Base-by-base conservation (phyloP, 2,888 invertebrate genomes). In the Cantharis nigra region DNA sequence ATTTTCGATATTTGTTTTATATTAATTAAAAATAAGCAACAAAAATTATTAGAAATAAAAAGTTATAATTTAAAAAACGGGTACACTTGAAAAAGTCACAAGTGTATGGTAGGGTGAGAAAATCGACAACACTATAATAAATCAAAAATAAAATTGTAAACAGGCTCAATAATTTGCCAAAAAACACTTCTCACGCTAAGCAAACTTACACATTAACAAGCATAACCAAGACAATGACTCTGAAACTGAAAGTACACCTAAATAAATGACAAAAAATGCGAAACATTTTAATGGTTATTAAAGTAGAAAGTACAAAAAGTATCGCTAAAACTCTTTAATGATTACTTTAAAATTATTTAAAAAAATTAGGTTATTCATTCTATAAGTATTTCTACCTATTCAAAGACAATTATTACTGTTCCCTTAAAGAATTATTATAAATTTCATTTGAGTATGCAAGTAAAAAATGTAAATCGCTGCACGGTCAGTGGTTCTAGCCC, bases 151-250 rank as follows among this genome's bases (percentile, higher is more conserved):
- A 69, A 69, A 69, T 11, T n/a, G 11, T 28, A 14, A 26, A 30
- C 30, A 9, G 2, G 11, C n/a, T 13, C 16, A 33, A 11, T 16
- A 69, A 11, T 49, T 20, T 71, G 9, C 49, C 10, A 18, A 26
- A 30, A 14, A n/a, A 13, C 23, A 69, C 10, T 64, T 72, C 69
- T 74, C 49, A 69, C 30, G 63, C 74, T 63, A 74, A 74, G 63
- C 26, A n/a, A 76, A 81, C 80, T 81, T 76, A 81, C 81, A 80
- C 79, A 77, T 85, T 67, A 67, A 82, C 86, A 85, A 73, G 85
- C 83, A 82, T 86, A 87, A 79, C 87, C 86, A 79, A 86, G 84
- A 82, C 86, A 87, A 82, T 87, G 87, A 80, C 86, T 87, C 83
- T 85, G 85, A 83, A 87, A 87, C 86, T 85, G 79, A 76, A 78